A percentile compares a stretch with the other conserved stretches of the same genome.
Conservation (phyloP, 2,888 invertebrate genomes). For the Esperia sulphurella region DNA sequence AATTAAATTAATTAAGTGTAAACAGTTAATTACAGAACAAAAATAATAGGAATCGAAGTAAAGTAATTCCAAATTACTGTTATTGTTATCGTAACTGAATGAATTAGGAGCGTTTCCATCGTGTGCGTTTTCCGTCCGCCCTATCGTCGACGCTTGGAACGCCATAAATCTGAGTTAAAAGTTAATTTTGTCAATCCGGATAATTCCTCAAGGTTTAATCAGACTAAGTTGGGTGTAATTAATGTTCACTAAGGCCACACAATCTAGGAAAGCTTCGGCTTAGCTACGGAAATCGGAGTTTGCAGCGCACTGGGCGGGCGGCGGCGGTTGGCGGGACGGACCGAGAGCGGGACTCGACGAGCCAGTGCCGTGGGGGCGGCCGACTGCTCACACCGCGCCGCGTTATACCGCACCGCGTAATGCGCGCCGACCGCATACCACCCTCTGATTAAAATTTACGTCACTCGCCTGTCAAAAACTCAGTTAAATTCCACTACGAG, state of each 20-base stretch:
- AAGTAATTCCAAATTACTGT: not conserved
- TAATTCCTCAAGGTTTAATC: conserved; percentile 79
- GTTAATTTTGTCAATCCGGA: conserved; percentile 79
- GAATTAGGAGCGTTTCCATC: conserved; percentile 15
- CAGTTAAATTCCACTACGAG: conserved; percentile 35
- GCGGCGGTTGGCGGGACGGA: conserved; percentile 17
- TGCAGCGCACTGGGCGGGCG: conserved; percentile 34
- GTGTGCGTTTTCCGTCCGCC: conserved; percentile 21
- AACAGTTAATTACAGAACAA: not conserved
- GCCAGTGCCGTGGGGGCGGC: conserved; percentile 57
- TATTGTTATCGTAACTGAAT: conserved; percentile 5
- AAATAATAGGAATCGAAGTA: too few relatives aligned
- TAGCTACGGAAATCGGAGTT: conserved; percentile 63
- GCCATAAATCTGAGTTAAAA: conserved; percentile 76
- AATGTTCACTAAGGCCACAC: conserved; percentile 78
- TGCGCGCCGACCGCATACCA: conserved; percentile 10
- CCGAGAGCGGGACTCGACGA: conserved; percentile 19
- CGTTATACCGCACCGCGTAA: not conserved
- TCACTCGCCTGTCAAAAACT: conserved; percentile 53
- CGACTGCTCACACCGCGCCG: conserved; percentile 25
- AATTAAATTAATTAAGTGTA: not conserved
- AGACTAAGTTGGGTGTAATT: conserved; percentile 78
- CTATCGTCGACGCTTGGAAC: conserved; percentile 34
- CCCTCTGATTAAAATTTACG: conserved; percentile 54
- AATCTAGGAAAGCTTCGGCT: conserved; percentile 74